phyloP scores from a whole-genome alignment of 2,113 vertebrate species.

The Cephalophus harveyi region DNA sequence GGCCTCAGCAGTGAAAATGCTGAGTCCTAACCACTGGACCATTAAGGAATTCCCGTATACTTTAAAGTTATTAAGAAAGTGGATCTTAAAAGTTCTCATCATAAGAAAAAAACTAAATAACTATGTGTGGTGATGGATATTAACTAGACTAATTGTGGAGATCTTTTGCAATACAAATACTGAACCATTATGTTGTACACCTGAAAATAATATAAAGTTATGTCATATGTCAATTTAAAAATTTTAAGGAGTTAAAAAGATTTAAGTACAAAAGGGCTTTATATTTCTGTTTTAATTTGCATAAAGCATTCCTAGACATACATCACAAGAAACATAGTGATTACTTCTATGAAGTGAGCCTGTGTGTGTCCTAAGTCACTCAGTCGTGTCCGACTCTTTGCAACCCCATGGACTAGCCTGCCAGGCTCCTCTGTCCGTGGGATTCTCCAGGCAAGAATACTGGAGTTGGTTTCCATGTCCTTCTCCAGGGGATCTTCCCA shows the following conservation, averaged over 20 bases:
- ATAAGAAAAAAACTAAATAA: neutral
- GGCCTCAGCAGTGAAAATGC: neutral
- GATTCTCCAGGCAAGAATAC: neutral
- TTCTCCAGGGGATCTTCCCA: neutral
- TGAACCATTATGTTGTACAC: neutral
- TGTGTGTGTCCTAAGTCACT: neutral
- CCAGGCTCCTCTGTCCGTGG: neutral
- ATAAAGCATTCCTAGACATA: neutral
- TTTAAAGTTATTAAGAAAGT: neutral
- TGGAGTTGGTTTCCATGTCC: neutral
- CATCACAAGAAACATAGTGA: neutral
- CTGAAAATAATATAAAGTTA: neutral
- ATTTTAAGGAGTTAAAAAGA: neutral
- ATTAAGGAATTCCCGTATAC: neutral
- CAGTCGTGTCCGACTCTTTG: neutral
- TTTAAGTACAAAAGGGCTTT: neutral
- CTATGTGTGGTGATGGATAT: neutral
- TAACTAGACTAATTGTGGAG: neutral
- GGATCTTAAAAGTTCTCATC: neutral
- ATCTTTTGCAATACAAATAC: neutral
- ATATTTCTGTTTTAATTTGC: constrained; percentile 2
- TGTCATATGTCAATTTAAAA: neutral
- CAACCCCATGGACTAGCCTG: neutral
- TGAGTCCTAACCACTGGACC: neutral
- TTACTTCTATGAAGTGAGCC: neutral